These are phyloP conservation scores for Plectrocnemia conspersa DNA, from an alignment of 1,140 invertebrate species.

Conservation along the genomic window DNA sequence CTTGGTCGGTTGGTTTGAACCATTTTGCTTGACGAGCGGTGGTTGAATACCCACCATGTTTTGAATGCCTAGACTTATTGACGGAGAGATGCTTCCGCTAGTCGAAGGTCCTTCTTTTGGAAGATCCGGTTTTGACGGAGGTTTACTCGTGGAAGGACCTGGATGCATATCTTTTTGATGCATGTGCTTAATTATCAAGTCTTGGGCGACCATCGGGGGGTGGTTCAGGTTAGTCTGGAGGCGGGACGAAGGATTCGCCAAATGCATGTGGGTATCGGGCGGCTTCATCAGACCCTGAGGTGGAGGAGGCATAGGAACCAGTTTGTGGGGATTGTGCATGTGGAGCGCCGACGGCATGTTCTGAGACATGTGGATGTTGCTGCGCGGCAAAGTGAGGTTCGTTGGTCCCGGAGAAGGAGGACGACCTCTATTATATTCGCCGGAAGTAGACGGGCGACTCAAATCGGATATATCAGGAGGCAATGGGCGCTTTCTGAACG, in stretches of 20 bases:
- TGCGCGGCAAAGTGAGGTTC: slow-evolving; percentile 48
- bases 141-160: background rate
- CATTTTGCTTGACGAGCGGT: slow-evolving; percentile 47
- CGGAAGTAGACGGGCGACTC: slow-evolving; percentile 43
- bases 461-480: slow-evolving; percentile 47
- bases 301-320: slow-evolving; percentile 47
- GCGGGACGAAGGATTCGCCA: slow-evolving; percentile 22
- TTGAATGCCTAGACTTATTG: slow-evolving; percentile 44
- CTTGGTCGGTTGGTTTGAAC: slow-evolving; percentile 51
- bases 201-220: slow-evolving; percentile 45
- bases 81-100: slow-evolving; percentile 25
- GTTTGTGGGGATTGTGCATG: slow-evolving; percentile 47
- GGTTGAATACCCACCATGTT: slow-evolving; percentile 51
- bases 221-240: slow-evolving; percentile 42
- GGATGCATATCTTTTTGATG: slow-evolving; percentile 39
- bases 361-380: slow-evolving; percentile 38
- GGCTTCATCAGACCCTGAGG: slow-evolving; percentile 47
- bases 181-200: slow-evolving; percentile 49
- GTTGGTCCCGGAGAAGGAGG: slow-evolving; percentile 51
- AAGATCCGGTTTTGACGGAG: slow-evolving; percentile 13
- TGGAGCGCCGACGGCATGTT: slow-evolving; percentile 41
- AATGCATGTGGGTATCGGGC: slow-evolving; percentile 33
- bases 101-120: slow-evolving; percentile 20
- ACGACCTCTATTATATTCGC: slow-evolving; percentile 43
- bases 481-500: slow-evolving; percentile 44